These are phyloP conservation scores for Slavum lentiscoides DNA, from an alignment of 2,888 invertebrate species.

Conservation along the genomic window DNA sequence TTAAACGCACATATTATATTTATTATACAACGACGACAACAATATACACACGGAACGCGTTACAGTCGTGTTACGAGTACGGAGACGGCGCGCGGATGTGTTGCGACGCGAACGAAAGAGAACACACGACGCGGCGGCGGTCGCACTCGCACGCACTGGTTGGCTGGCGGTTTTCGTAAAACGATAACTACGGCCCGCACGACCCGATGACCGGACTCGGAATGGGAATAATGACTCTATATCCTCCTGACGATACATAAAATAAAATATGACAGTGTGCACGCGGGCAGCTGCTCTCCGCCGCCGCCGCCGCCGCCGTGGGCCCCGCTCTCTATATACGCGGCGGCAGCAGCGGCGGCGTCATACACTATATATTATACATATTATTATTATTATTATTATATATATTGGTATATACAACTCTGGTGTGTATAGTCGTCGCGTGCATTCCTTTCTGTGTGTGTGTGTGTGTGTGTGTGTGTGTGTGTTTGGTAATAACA, in stretches of 20 bases:
- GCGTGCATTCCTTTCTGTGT: slow-evolving; percentile 39
- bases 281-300: slow-evolving; percentile 44
- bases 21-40: too few relatives aligned
- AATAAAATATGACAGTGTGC: slow-evolving; percentile 53
- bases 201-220: slow-evolving; percentile 53
- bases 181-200: slow-evolving; percentile 49
- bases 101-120: slow-evolving; percentile 12
- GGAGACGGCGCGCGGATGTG: too few relatives aligned
- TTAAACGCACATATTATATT: too few relatives aligned
- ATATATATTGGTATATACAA: background rate
- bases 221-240: slow-evolving; percentile 54
- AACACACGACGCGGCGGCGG: background rate
- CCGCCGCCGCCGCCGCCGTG: slow-evolving; percentile 30
- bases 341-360: background rate
- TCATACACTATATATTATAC: background rate
- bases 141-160: slow-evolving; percentile 31
- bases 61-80: background rate
- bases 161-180: slow-evolving; percentile 45
- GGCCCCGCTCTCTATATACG: slow-evolving; percentile 41
- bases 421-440: background rate
- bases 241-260: slow-evolving; percentile 51
- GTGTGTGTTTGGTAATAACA: slow-evolving; percentile 32
- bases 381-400: slow-evolving; percentile 9
- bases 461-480: too few relatives aligned
- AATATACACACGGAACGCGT: too few relatives aligned